Evolutionary conservation across 2,888 invertebrate species (phyloP).

Genomic region (Synanthedon formicaeformis): DNA sequence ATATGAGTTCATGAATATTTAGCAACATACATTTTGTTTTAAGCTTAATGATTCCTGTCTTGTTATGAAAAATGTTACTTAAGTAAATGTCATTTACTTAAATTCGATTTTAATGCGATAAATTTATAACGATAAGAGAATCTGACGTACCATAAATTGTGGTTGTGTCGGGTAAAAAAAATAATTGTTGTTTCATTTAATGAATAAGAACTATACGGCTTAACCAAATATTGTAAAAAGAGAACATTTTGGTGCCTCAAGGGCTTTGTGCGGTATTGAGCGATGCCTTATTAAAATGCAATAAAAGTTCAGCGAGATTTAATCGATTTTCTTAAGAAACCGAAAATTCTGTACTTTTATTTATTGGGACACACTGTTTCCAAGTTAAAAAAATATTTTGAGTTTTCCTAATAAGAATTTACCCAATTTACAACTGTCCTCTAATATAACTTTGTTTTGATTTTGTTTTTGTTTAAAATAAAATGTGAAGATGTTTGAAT

Average conservation of each 20-base stretch:
- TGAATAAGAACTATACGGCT: conserved; percentile 9
- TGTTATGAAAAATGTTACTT: neutral
- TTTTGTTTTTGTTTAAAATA: no score
- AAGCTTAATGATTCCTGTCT: neutral
- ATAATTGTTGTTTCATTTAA: conserved; percentile 11
- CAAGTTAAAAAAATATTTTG: neutral
- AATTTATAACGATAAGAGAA: conserved; percentile 23
- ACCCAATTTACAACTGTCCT: no score
- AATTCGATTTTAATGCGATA: conserved; percentile 3
- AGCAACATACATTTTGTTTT: neutral
- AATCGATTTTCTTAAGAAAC: conserved; percentile 38
- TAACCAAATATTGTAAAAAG: conserved; percentile 22
- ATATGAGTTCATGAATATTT: conserved; percentile 1
- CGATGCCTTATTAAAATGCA: conserved; percentile 43
- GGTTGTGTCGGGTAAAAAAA: conserved; percentile 1
- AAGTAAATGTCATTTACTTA: neutral
- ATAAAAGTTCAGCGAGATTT: conserved; percentile 35
- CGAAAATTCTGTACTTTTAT: neutral
- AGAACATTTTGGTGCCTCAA: conserved; percentile 12
- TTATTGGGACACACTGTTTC: neutral
- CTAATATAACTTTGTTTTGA: no score
- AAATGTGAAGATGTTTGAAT: no score
- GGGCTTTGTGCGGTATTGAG: conserved; percentile 19
- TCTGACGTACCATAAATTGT: conserved; percentile 21
- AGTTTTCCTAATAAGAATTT: no score